A percentile compares a stretch with the other conserved stretches of the same genome.
phyloP scores from a whole-genome alignment of 2,797 vertebrate species.

The Amblyopsis hoosieri region DNA sequence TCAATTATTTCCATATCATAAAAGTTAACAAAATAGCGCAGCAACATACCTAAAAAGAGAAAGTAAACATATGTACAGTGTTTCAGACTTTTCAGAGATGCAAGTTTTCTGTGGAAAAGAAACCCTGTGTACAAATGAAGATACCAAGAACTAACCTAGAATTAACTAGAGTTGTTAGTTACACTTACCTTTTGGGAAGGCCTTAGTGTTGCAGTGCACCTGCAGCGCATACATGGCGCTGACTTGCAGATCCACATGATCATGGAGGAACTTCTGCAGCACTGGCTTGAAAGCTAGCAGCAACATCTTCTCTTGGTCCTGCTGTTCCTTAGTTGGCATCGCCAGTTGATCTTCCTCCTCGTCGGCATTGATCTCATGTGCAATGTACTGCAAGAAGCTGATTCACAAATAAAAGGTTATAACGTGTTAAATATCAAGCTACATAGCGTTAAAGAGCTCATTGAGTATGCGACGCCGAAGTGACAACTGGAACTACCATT shows the following conservation, averaged over 20 bases:
- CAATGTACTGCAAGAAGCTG: constrained; percentile 94
- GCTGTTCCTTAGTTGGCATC: constrained; percentile 90
- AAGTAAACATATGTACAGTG: neutral
- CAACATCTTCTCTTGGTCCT: constrained; percentile 93
- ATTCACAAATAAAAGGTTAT: neutral
- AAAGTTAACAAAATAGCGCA: constrained; percentile 97
- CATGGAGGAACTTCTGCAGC: constrained; percentile 98
- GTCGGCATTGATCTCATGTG: constrained; percentile 85
- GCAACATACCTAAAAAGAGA: constrained; percentile 88
- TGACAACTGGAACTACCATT: neutral
- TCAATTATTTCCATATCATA: constrained; percentile 99
- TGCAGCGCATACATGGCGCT: constrained; percentile 94
- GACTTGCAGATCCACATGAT: constrained; percentile 94
- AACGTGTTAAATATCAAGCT: no score
- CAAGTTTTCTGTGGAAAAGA: no score
- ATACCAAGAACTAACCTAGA: neutral
- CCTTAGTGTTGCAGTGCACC: constrained; percentile 94
- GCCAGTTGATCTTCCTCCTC: constrained; percentile 90
- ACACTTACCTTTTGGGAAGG: constrained; percentile 91
- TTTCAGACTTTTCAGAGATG: no score
- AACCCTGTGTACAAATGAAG: neutral
- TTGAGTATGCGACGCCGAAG: neutral
- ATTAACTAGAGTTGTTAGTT: neutral
- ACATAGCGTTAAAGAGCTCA: no score
- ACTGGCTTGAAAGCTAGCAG: constrained; percentile 96